Base-by-base conservation (phyloP, 2,797 vertebrate genomes). In the Kryptolebias ocellatus region DNA sequence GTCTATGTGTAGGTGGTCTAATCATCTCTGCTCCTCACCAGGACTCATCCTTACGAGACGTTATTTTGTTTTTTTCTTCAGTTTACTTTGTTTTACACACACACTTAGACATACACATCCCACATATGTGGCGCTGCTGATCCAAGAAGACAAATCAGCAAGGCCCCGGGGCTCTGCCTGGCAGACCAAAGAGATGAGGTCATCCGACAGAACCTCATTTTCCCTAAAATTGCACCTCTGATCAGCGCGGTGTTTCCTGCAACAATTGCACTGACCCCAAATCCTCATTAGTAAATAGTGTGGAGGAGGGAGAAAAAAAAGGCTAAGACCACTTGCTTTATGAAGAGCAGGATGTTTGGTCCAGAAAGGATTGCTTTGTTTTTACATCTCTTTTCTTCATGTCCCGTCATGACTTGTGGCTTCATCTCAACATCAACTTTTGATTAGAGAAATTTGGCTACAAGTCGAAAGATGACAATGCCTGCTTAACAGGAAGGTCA, bases 201-300 rank as follows among this genome's bases (percentile, higher is more conserved):
- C 90, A 92, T 93, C 83, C 81, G 71, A 84, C 83, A 86, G 85
- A 91, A 90, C 85, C 90, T 90, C 76, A 92, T 94, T 94, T 94
- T 92, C 89, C 87, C 88, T 93, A 88, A 94, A 92, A 93, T 93
- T 91, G 89, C 87, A 91, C 90, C 84, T 92, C 90, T 93, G 93
- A 94, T 94, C 92, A 94, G 89, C 17, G 76, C 80, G 2, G 84
- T 86, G 90, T 92, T 94, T 94, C 92, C 92, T 93, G 91, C 89
- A 91, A 90, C 92, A 92, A 95, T 95, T 93, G 93, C 90, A 89
- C 79, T 90, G 89, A 94, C 89, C 86, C 84, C 74, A 80, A 82
- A 90, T 88, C 77, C 91, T 93, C 92, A 94, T 94, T 92, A 93
- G 90, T 83, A 92, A 92, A 88, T 81, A 78, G 74, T 87, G 84